Conservation (phyloP, 2,797 vertebrate species). For the Phataginus tricuspis region DNA sequence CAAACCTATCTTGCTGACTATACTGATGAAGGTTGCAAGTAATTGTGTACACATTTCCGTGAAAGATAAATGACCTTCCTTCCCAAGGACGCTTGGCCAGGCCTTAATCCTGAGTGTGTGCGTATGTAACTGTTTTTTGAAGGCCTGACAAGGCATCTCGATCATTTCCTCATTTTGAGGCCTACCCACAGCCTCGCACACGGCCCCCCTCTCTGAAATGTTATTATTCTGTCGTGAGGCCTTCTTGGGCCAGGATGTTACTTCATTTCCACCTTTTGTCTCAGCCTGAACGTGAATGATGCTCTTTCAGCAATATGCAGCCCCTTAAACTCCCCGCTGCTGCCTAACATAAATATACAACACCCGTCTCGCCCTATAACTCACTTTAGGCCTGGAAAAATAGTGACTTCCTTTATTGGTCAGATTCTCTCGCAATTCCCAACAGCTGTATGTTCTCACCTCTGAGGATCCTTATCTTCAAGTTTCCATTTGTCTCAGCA, state of each 20-base stretch:
- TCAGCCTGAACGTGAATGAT: slow-evolving; percentile 94
- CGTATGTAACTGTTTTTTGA: slow-evolving; percentile 85
- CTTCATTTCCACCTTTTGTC: slow-evolving; percentile 99
- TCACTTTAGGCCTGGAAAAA: slow-evolving; percentile 96
- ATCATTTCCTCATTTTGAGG: slow-evolving; percentile 94
- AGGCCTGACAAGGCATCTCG: slow-evolving; percentile 91
- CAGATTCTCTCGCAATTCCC: slow-evolving; percentile 93
- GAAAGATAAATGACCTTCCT: slow-evolving; percentile 84
- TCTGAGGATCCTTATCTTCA: slow-evolving; percentile 92
- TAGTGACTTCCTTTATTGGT: slow-evolving; percentile 99
- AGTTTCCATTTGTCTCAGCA: slow-evolving; percentile 91
- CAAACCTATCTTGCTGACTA: slow-evolving; percentile 74
- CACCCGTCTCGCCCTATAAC: slow-evolving; percentile 93
- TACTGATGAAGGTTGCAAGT: slow-evolving; percentile 84
- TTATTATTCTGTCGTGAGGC: slow-evolving; percentile 99
- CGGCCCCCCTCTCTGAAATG: slow-evolving; percentile 89
- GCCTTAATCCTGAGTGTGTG: slow-evolving; percentile 85
- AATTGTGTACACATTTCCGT: slow-evolving; percentile 79
- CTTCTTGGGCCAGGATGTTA: slow-evolving; percentile 96
- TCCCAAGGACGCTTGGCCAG: slow-evolving; percentile 84
- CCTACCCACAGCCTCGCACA: slow-evolving; percentile 78
- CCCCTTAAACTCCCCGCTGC: slow-evolving; percentile 93
- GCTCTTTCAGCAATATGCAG: slow-evolving; percentile 99
- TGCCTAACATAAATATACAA: slow-evolving; percentile 99
- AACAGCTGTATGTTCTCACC: slow-evolving; percentile 92